These are phyloP conservation scores for Eupleurogrammus muticus DNA, from an alignment of 2,797 vertebrate species.

Conservation along the genomic window DNA sequence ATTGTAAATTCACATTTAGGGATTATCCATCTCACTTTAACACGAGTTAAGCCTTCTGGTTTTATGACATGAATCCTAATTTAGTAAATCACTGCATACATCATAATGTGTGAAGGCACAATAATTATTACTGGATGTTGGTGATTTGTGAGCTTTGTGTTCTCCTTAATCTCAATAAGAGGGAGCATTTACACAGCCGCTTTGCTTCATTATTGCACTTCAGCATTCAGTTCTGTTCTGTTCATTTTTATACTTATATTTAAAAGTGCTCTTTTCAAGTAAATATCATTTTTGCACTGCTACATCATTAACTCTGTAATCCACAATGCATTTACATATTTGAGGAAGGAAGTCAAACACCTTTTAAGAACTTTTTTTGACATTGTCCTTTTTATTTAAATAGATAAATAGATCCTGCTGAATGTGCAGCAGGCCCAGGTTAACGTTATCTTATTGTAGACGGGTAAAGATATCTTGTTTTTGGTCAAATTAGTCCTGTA, in stretches of 20 bases:
- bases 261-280: not conserved
- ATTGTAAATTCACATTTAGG: not conserved
- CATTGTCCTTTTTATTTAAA: no score
- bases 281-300: no score
- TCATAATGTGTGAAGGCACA: not conserved
- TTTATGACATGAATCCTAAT: slow-evolving; percentile 2
- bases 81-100: not conserved
- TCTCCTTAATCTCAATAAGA: not conserved
- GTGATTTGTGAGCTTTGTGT: not conserved
- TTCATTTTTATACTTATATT: not conserved
- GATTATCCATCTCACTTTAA: slow-evolving; percentile 21
- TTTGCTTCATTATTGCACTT: not conserved
- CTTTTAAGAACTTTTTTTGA: no score
- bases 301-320: not conserved
- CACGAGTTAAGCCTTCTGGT: slow-evolving; percentile 4
- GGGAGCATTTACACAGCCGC: not conserved
- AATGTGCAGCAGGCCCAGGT: no score
- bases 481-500: no score
- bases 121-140: not conserved
- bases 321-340: no score
- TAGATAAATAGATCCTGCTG: no score
- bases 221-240: not conserved
- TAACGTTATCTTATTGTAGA: no score
- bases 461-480: no score
- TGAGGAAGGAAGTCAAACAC: no score